phyloP scores from a whole-genome alignment of 92 coral and sea anemone genomes.

The Parazoanthus atlanticus region DNA sequence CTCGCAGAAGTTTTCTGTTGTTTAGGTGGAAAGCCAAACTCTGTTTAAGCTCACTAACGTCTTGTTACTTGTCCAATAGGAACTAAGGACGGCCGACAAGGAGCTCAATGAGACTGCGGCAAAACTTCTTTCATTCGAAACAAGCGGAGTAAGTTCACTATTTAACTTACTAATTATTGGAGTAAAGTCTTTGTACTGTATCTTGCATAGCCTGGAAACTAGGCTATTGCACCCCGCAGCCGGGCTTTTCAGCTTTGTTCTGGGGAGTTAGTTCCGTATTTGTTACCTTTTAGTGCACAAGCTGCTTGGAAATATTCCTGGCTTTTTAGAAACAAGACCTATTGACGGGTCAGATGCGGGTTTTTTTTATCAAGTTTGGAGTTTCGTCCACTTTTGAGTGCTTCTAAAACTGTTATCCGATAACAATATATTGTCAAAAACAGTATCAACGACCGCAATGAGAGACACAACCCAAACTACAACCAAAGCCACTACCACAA shows the following conservation, averaged over 20 bases:
- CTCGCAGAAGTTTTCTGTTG: neutral
- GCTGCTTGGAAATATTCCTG: neutral
- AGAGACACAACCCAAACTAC: no score
- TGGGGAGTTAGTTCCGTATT: neutral
- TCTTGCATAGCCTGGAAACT: no score
- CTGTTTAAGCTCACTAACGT: neutral
- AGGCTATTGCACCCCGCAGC: no score
- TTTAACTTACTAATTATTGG: neutral
- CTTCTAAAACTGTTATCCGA: no score
- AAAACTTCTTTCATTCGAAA: conserved; percentile 81
- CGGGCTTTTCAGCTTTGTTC: no score
- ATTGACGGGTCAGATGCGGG: no score
- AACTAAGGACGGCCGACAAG: conserved; percentile 79
- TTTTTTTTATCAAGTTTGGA: no score
- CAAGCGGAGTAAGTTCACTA: conserved; percentile 68
- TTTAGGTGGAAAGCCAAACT: neutral
- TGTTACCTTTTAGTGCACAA: neutral
- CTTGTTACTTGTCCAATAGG: conserved; percentile 46
- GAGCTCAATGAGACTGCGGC: conserved; percentile 91
- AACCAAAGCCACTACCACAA: no score
- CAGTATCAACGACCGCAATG: no score
- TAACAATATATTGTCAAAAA: no score
- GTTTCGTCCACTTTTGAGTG: no score
- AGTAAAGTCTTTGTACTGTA: neutral
- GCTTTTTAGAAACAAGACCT: no score